A percentile compares a stretch with the other conserved stretches of the same genome.
phyloP scores from a whole-genome alignment of 2,113 vertebrate species.

The Phylloscopus trochiloides region DNA sequence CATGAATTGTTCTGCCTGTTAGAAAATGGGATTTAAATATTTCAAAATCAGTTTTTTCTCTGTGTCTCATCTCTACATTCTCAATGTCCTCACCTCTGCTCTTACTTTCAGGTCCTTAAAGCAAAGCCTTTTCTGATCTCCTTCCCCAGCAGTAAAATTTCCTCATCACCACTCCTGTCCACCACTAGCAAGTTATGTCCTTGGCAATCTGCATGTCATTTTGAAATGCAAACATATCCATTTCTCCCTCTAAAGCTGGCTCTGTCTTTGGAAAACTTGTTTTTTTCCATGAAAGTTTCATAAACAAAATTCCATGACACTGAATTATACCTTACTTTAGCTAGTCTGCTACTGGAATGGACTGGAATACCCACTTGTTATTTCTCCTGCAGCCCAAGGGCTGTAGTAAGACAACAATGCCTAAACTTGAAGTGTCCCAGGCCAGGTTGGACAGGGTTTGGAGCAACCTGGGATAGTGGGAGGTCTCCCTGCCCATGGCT shows the following conservation, averaged over 20 bases:
- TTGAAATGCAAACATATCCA: neutral
- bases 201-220: neutral
- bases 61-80: neutral
- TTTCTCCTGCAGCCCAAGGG: neutral
- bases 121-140: neutral
- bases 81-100: neutral
- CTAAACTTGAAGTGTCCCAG: neutral
- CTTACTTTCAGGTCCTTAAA: neutral
- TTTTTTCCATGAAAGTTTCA: neutral
- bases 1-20: neutral
- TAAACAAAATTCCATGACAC: neutral
- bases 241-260: neutral
- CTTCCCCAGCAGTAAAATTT: neutral
- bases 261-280: neutral
- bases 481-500: neutral
- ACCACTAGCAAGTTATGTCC: neutral
- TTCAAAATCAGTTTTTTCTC: neutral
- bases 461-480: neutral
- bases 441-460: rapidly evolving
- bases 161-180: neutral
- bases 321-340: neutral
- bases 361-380: neutral
- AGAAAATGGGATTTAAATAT: neutral
- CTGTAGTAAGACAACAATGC: neutral
- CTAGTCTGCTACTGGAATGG: neutral